Percentiles rank a stretch among this genome's conserved stretches.
These are phyloP conservation scores for Brachyistius frenatus DNA, from an alignment of 2,113 vertebrate genomes.

Conservation along the genomic window DNA sequence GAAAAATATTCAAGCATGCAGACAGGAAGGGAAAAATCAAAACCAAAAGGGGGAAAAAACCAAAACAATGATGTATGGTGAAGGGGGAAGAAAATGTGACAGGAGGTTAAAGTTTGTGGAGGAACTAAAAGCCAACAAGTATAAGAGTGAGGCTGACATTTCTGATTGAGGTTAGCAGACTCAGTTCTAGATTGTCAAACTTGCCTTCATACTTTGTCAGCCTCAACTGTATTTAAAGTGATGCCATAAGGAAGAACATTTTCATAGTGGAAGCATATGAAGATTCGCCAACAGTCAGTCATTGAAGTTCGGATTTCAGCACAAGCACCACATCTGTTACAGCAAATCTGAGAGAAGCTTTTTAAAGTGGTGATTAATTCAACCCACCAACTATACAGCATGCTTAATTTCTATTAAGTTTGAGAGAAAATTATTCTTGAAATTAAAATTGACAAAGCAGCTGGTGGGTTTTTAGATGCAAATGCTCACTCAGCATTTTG, in stretches of 20 bases:
- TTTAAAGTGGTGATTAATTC: conserved; percentile 13
- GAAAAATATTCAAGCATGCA: conserved; percentile 43
- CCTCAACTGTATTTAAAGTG: conserved; percentile 1
- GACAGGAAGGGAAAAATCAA: conserved; percentile 9
- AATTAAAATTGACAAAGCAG: conserved; percentile 46
- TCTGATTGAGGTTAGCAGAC: conserved; percentile 17
- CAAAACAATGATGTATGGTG: not conserved
- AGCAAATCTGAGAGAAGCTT: conserved; percentile 5
- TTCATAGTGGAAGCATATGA: not conserved
- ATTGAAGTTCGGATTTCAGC: conserved; percentile 20
- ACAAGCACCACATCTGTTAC: not conserved
- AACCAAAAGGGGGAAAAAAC: not conserved
- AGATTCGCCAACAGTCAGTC: not conserved
- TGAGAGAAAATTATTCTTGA: conserved; percentile 2
- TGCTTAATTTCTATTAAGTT: conserved; percentile 21
- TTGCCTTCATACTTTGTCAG: conserved; percentile 1
- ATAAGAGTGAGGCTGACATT: conserved; percentile 15
- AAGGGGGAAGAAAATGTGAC: conserved; percentile 4
- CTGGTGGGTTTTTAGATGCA: conserved; percentile 31
- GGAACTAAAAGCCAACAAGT: conserved; percentile 5
- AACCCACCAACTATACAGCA: not conserved
- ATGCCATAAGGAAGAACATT: not conserved
- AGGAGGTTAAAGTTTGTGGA: conserved; percentile 9
- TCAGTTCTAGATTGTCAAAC: not conserved
- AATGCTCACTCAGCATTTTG: conserved; percentile 19